phyloP scores from a whole-genome alignment of 2,888 invertebrate genomes.

The Nasonia oneida region DNA sequence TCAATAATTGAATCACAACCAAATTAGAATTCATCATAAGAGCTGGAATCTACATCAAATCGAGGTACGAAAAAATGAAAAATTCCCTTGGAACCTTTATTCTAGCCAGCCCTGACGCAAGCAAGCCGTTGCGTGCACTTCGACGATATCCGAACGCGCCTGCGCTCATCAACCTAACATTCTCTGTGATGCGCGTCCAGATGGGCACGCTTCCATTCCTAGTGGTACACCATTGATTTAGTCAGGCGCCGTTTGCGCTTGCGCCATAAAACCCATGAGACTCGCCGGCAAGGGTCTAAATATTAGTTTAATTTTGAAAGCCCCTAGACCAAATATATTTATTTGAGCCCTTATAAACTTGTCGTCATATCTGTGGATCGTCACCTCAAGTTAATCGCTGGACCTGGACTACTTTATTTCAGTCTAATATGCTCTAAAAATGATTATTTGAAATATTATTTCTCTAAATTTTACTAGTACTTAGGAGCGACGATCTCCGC shows the following conservation, averaged over 20 bases:
- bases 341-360: no score
- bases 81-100: background rate
- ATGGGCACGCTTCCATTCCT: constrained; percentile 4
- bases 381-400: no score
- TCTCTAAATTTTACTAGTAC: no score
- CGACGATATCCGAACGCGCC: background rate
- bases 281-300: background rate
- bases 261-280: constrained; percentile 51
- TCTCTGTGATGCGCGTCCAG: background rate
- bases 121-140: constrained; percentile 10
- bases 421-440: no score
- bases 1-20: no score
- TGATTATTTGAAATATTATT: no score
- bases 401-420: no score
- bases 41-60: background rate
- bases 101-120: constrained; percentile 1
- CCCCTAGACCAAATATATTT: no score
- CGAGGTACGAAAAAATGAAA: background rate
- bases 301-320: background rate
- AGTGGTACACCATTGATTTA: constrained; percentile 66
- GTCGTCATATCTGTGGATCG: no score
- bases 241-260: constrained; percentile 61
- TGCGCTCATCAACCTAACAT: background rate
- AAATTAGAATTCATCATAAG: no score
- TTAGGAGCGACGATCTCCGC: no score